Conservation (phyloP, 30 jellyfish, hydroid and myxozoan genomes). For the Hydra vulgaris region DNA sequence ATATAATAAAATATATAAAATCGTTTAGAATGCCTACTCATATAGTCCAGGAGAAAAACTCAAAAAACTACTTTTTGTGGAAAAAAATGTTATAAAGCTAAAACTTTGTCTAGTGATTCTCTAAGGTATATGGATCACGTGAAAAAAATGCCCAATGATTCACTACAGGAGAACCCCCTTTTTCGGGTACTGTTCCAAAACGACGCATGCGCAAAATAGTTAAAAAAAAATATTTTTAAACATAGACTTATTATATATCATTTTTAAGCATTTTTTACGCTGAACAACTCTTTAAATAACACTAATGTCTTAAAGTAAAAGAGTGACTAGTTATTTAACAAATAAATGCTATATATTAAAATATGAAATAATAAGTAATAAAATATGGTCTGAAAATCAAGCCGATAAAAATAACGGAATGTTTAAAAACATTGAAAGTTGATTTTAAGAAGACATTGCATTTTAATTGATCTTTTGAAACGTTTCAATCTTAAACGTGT, state of each 20-base stretch:
- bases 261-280: neutral
- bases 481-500: too few species aligned
- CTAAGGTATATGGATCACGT: slow-evolving; percentile 1
- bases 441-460: neutral
- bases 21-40: too few species aligned
- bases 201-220: too few species aligned
- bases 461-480: too few species aligned
- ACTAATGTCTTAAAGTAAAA: neutral
- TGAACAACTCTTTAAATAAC: neutral
- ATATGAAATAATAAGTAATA: too few species aligned
- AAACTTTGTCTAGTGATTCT: slow-evolving; percentile 1
- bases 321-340: slow-evolving; percentile 2
- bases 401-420: too few species aligned
- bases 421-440: too few species aligned
- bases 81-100: neutral
- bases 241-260: too few species aligned
- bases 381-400: too few species aligned
- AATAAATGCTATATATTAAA: neutral
- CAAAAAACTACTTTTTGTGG: neutral
- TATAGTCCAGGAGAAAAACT: neutral
- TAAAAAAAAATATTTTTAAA: neutral
- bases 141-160: slow-evolving; percentile 1
- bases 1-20: too few species aligned
- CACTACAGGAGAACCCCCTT: slow-evolving; percentile 3
- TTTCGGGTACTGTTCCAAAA: too few species aligned